These are phyloP conservation scores for Grallaria varia DNA, from an alignment of 2,113 vertebrate species.

Conservation along the genomic window DNA sequence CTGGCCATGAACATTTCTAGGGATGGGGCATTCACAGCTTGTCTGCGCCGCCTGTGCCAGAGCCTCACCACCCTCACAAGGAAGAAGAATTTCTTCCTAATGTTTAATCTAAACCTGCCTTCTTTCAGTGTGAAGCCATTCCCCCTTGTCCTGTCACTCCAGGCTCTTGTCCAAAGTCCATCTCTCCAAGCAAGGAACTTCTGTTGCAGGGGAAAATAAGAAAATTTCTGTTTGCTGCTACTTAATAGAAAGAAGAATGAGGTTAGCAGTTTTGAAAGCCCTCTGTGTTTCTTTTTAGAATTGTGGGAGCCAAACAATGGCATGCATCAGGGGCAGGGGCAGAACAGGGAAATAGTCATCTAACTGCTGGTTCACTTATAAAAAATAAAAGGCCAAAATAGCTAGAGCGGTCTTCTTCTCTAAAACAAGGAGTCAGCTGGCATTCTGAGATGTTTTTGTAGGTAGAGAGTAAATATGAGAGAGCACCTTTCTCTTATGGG, in stretches of 20 bases:
- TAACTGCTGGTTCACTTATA: not conserved
- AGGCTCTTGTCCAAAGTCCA: not conserved
- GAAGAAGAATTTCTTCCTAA: not conserved
- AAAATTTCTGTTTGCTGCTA: not conserved
- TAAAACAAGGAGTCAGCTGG: not conserved
- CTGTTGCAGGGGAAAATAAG: not conserved
- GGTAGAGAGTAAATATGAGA: not conserved
- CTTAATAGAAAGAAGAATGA: not conserved
- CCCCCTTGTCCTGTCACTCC: not conserved
- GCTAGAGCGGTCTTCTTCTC: not conserved
- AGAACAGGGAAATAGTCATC: not conserved
- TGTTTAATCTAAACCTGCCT: not conserved
- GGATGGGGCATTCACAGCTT: not conserved
- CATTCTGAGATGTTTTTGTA: not conserved
- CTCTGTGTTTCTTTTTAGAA: not conserved
- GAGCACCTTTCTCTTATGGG: accelerated
- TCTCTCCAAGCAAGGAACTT: not conserved
- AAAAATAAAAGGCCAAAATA: not conserved
- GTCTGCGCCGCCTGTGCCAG: not conserved
- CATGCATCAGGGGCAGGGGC: accelerated
- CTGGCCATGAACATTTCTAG: not conserved
- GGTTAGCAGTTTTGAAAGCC: not conserved
- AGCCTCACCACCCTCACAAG: not conserved
- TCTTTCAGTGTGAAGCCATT: not conserved
- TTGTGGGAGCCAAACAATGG: not conserved